phyloP scores from a whole-genome alignment of 1,140 invertebrate genomes.

The Asbolus verrucosus region DNA sequence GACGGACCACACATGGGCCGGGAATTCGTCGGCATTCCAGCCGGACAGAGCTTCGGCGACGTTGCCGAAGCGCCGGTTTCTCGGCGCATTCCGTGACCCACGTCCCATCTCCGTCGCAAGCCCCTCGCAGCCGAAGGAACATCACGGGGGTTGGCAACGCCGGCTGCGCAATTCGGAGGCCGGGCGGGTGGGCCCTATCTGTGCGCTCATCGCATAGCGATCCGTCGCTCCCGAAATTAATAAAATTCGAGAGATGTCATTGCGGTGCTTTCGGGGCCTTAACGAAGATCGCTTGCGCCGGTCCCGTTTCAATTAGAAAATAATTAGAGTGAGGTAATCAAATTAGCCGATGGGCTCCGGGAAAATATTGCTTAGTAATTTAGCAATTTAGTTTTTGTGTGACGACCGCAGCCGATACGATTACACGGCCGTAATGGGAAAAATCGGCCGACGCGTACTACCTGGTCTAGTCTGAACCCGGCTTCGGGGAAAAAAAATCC shows the following conservation, averaged over 20 bases:
- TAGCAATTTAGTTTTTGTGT: conserved; percentile 51
- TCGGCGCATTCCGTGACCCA: background rate
- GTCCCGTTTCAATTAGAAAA: conserved; percentile 43
- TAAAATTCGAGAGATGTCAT: conserved; percentile 22
- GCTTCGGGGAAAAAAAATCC: conserved; percentile 35
- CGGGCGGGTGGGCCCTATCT: background rate
- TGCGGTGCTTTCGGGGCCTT: background rate
- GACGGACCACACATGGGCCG: conserved; percentile 24
- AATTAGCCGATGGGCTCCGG: conserved; percentile 41
- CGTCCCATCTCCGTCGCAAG: too few relatives aligned
- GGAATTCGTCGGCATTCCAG: conserved; percentile 19
- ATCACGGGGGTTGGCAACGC: background rate
- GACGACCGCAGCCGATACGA: conserved; percentile 38
- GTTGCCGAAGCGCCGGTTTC: background rate
- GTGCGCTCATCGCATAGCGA: conserved; percentile 9
- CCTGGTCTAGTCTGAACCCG: conserved; percentile 8
- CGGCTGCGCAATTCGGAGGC: background rate
- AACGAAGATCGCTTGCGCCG: background rate
- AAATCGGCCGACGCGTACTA: conserved; percentile 37
- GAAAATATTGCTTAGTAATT: conserved; percentile 50
- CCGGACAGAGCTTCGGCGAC: background rate
- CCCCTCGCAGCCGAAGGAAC: too few relatives aligned
- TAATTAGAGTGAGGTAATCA: conserved; percentile 46
- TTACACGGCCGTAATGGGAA: conserved; percentile 35
- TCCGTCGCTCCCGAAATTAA: conserved; percentile 12